Base-by-base conservation (phyloP, 1,140 invertebrate species). In the Phenacoccus solenopsis region DNA sequence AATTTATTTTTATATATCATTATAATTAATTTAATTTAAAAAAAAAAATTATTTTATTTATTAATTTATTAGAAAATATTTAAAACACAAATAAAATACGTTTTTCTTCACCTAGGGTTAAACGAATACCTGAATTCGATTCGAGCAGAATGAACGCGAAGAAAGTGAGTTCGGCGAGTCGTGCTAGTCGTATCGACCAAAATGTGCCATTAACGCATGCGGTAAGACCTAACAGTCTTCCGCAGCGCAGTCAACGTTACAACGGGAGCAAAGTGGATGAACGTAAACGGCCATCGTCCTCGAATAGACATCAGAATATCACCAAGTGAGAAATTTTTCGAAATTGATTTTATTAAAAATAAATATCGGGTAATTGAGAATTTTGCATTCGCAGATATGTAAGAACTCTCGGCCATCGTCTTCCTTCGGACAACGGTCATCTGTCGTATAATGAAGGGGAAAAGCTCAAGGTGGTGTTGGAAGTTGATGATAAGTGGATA, bases 401-500 rank as follows among this genome's bases (percentile, higher is more conserved):
- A 28, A 82, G 86, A 75, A 89, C 89, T 1, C 76, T 90, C 13
- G 86, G 86, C 76, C 88, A 90, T 75, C 81, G 88, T 73, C 76
- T 88, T 69, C 85, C 88, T 13, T 87, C 88, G 1, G 87, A 89
- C 74, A 88, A 86, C 38, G 88, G 88, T 32, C 88, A 90, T 74
- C 79, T 90, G n/a, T 86, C 88, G 20, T 90, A 89, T 79, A 88
- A 86, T 74, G 87, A 90, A 76, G 89, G 88, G 0, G 88, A 90
- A 74, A 83, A 83, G 64, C 78, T 91, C 24, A 84, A 84, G 73
- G 83, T 91, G 2, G 86, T 90, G 38, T 78, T 90, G 27, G 88
- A 90, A 73, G 88, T 90, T 13, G 88, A 90, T 76, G 84, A 84
- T 73, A 87, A 89, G 75, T 89, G 88, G 84, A 78, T 90, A 69